Evolutionary conservation across 2,113 vertebrate genomes (phyloP), one percentile per base, ranked within the genome.

Genomic region (Mesembrinibis cayennensis): DNA sequence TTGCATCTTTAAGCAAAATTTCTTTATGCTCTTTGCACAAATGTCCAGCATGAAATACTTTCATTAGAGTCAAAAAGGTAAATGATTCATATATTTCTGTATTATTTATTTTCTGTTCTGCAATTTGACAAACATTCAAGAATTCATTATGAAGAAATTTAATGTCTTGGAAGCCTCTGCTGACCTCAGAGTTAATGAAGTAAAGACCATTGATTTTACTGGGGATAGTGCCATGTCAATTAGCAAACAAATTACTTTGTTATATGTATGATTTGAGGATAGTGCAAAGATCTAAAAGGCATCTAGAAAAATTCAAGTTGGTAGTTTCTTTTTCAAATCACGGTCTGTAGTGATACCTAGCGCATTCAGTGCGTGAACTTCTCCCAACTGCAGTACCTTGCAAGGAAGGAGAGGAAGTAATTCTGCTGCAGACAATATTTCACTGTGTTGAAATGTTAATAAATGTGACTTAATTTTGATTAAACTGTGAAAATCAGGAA

Each of bases 151-250:
- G 84, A 86, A 94, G 94, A 93, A 93, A 92, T 87, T 70, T 55
- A 66, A 79, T 82, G 79, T 93, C 89, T 93, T 87, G 61, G 26
- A 96, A 85, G 88, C 89, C 69, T 86, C 55, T 61, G 40, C 66
- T 96, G 82, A 80, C 82, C 95, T 73, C 56, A 82, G 72, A 96
- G 93, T 80, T 77, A 94, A 89, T 83, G 93, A 65, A 80, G 89
- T 40, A 53, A 94, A 95, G 63, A 7, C 65, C 32, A 91, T 91
- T 5, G 70, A 93, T 62, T 95, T 93, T 90, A 55, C 25, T 80
- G 62, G 30, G 18, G 56, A 83, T 63, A 63, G 73, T 90, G 55
- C 56, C 62, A 36, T 90, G 77, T 95, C 90, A 78, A 61, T 94
- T 97, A 97, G 67, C 42, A 92, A 92, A 87, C 63, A 78, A 59